Conservation (phyloP, 2,797 vertebrate species). For the Sebastes ruberrimus region DNA sequence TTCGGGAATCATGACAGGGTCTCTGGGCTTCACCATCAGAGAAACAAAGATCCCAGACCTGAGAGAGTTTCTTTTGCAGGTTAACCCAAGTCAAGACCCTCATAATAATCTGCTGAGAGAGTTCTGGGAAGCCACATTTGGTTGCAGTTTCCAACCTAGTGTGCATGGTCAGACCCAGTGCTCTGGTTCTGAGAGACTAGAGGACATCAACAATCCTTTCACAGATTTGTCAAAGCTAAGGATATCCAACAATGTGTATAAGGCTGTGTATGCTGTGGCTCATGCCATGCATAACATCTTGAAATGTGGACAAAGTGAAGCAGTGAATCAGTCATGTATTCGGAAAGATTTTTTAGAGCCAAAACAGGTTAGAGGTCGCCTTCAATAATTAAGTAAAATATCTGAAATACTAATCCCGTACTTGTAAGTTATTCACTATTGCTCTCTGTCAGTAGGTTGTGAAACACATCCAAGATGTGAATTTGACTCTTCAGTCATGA, state of each 20-base stretch:
- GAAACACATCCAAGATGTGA: conserved; percentile 67
- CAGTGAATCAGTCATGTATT: conserved; percentile 43
- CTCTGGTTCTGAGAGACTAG: conserved; percentile 77
- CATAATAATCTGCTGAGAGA: conserved; percentile 72
- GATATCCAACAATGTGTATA: conserved; percentile 83
- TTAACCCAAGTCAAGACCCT: conserved; percentile 70
- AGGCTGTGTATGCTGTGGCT: conserved; percentile 80
- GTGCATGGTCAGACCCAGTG: conserved; percentile 45
- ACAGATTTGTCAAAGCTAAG: conserved; percentile 82
- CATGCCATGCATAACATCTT: conserved; percentile 74
- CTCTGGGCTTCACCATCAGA: conserved; percentile 80
- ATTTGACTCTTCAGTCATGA: conserved; percentile 75
- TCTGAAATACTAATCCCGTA: too few relatives aligned
- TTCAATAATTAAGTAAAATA: too few relatives aligned
- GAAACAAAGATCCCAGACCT: conserved; percentile 77
- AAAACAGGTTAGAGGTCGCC: conserved; percentile 59
- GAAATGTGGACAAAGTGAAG: conserved; percentile 47
- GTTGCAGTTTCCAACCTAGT: conserved; percentile 67
- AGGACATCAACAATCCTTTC: conserved; percentile 68
- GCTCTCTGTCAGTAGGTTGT: conserved; percentile 55
- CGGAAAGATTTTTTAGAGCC: conserved; percentile 47
- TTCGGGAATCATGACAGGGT: conserved; percentile 71
- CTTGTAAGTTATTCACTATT: not conserved
- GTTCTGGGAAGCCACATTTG: conserved; percentile 82
- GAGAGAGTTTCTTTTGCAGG: conserved; percentile 74